Evolutionary conservation across 2,113 vertebrate species (phyloP).

Genomic region (Gobiocypris rarus): DNA sequence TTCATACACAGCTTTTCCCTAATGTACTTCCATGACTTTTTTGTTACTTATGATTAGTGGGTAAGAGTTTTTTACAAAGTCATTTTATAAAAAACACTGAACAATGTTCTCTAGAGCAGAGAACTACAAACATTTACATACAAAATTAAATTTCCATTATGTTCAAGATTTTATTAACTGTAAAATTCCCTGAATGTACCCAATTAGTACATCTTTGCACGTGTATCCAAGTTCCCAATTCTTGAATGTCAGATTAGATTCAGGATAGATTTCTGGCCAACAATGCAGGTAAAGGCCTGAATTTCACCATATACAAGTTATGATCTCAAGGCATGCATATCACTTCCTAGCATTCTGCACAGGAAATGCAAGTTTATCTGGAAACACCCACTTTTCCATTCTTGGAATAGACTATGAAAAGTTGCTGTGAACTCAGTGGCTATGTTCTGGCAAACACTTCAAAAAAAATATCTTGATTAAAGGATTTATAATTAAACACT

Average conservation of each 20-base stretch:
- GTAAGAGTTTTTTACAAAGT: background rate
- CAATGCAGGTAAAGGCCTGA: background rate
- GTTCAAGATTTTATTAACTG: background rate
- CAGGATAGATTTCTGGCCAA: background rate
- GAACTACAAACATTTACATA: background rate
- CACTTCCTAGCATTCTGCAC: background rate
- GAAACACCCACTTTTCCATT: background rate
- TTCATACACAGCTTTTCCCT: background rate
- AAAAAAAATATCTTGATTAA: background rate
- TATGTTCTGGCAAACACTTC: background rate
- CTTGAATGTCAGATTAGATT: background rate
- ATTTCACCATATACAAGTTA: background rate
- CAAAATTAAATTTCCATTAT: background rate
- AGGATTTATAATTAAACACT: background rate
- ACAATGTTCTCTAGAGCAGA: background rate
- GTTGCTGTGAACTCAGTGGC: background rate
- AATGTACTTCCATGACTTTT: background rate
- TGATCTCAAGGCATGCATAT: background rate
- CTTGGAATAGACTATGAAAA: background rate
- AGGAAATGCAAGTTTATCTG: background rate
- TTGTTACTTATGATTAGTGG: background rate
- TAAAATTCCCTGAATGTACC: background rate
- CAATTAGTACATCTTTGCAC: background rate
- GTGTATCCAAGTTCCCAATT: background rate
- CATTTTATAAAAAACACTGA: background rate